Conservation (phyloP, 1,140 invertebrate genomes). For the Heliconius nattereri region DNA sequence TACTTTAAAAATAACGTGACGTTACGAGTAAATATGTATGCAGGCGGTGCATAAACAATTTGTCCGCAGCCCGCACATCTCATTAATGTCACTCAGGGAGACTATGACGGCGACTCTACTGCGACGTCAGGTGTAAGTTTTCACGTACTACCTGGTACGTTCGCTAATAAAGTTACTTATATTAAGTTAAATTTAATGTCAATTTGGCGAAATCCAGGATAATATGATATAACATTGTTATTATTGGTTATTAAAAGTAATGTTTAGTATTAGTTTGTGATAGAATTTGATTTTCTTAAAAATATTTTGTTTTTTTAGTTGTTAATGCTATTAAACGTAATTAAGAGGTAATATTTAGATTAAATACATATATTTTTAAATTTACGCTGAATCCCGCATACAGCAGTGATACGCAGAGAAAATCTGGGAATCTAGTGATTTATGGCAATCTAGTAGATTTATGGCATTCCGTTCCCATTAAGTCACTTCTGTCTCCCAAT, state of each 20-base stretch:
- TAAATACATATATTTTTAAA: no score
- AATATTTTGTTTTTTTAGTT: no score
- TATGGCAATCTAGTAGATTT: no score
- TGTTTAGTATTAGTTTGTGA: neutral
- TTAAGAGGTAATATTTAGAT: no score
- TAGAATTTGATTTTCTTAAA: no score
- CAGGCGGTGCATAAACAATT: slow-evolving; percentile 65
- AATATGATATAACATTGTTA: slow-evolving; percentile 13
- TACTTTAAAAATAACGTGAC: slow-evolving; percentile 38
- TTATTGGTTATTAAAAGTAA: neutral
- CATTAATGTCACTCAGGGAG: slow-evolving; percentile 67
- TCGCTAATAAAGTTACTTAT: slow-evolving; percentile 46
- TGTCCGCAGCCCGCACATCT: slow-evolving; percentile 54
- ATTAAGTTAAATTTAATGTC: slow-evolving; percentile 54
- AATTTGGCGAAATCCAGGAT: slow-evolving; percentile 13
- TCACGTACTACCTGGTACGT: slow-evolving; percentile 40
- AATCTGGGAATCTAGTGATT: no score
- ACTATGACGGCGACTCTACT: slow-evolving; percentile 42
- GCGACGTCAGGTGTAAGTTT: slow-evolving; percentile 56
- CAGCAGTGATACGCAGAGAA: fast-evolving
- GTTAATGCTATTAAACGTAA: no score
- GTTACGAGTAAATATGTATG: slow-evolving; percentile 47
- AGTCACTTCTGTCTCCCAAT: no score
- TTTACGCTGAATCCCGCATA: no score
- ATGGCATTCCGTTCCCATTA: no score